Base-by-base conservation (phyloP, 2,113 vertebrate genomes). In the Psephotus haematonotus region DNA sequence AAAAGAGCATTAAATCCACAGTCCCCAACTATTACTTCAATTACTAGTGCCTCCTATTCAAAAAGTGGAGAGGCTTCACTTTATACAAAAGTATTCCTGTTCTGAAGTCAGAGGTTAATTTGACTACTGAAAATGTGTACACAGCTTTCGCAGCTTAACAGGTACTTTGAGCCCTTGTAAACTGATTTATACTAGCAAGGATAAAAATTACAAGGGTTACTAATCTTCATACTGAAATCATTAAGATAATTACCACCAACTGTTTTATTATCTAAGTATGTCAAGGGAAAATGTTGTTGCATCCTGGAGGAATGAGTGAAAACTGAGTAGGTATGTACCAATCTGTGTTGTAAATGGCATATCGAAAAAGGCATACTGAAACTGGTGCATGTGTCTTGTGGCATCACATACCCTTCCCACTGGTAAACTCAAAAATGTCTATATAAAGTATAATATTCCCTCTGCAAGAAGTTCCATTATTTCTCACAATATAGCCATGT, bases 181-280 rank as follows among this genome's bases (percentile, higher is more conserved):
- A 93, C 86, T 92, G 74, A 87, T 97, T 96, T 94, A 88, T 92
- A 95, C 80, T 76, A 96, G 43, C 43, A 93, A 92, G 93, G 63
- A 90, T 93, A 93, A 95, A 95, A 89, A 95, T 95, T 94, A 94
- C 82, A 93, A 74, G 86, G 82, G 76, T 90, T 94, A 91, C 88
- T 95, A 94, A 97, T 96, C 90, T 95, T 92, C 90, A 24, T 62
- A 57, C 77, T 92, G 84, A 84, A 93, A 91, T 95, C 84, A 88
- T 93, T 96, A 94, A 90, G 95, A 88, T 92, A 93, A 95, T 95
- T 96, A 82, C 81, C 92, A 83, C 86, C 71, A 93, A 94, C 88
- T 94, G 94, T 96, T 94, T 94, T 95, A 76, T 93, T 95, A 93
- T 62, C 72, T 57, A 76, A 49, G 65, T 89, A 82, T 84, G 92